Percentiles rank a stretch among this genome's conserved stretches.
Evolutionary conservation across 1,140 invertebrate species (phyloP).

Genomic region (Zaprionus tsacasi): DNA sequence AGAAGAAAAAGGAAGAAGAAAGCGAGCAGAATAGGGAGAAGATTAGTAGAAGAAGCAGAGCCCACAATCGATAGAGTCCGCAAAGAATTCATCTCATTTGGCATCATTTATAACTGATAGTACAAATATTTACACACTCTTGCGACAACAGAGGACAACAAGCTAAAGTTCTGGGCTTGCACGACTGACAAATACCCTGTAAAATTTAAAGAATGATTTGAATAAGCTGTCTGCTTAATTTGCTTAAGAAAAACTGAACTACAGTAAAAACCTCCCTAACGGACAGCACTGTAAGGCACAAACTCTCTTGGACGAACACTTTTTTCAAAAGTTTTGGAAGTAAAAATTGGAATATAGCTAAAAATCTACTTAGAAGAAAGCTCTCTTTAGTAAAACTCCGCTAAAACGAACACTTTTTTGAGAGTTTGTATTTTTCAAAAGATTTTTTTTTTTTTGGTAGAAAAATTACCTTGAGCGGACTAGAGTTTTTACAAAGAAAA

Average conservation of each 20-base stretch:
- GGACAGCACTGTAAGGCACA: background rate
- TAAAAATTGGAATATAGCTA: no score
- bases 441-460: no score
- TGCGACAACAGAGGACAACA: constrained; percentile 1
- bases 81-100: constrained; percentile 23
- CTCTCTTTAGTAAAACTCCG: no score
- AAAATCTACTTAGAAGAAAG: no score
- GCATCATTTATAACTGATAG: constrained; percentile 34
- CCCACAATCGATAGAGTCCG: constrained; percentile 18
- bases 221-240: background rate
- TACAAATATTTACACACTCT: constrained; percentile 21
- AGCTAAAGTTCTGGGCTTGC: background rate
- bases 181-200: background rate
- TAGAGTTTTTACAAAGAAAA: no score
- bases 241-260: background rate
- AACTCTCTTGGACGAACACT: background rate
- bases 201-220: no score
- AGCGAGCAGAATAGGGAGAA: background rate
- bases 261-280: no score
- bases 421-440: no score
- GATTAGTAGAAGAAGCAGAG: constrained; percentile 24
- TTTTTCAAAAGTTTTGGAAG: no score
- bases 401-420: no score
- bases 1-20: background rate
- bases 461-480: no score